Conservation (phyloP, 2,888 invertebrate genomes). For the Drosophila kambysellisi region DNA sequence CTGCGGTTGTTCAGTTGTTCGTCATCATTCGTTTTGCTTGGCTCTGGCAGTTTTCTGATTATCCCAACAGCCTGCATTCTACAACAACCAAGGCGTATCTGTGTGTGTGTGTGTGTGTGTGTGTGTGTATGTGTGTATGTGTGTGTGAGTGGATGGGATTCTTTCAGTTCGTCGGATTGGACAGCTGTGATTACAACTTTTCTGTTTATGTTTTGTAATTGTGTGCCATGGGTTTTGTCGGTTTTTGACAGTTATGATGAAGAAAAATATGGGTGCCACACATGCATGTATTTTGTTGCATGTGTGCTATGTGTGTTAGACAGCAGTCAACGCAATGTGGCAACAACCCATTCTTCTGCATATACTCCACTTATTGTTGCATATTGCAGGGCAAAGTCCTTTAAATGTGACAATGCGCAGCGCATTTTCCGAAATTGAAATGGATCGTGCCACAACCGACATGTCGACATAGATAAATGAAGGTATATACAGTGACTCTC, state of each 20-base stretch:
- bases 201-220: conserved; percentile 73
- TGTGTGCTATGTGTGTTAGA: conserved; percentile 20
- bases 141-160: conserved; percentile 1
- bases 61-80: conserved; percentile 34
- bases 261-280: conserved; percentile 65
- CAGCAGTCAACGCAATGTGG: conserved; percentile 40
- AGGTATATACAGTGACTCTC: neutral
- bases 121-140: neutral
- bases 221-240: conserved; percentile 73
- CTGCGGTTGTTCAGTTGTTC: conserved; percentile 44
- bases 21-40: conserved; percentile 59
- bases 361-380: conserved; percentile 29
- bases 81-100: neutral
- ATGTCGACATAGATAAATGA: conserved; percentile 7
- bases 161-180: conserved; percentile 60
- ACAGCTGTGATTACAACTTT: conserved; percentile 79
- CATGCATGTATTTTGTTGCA: conserved; percentile 1
- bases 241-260: conserved; percentile 78
- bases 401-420: conserved; percentile 53
- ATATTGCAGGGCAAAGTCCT: conserved; percentile 61
- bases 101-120: neutral
- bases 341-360: conserved; percentile 23
- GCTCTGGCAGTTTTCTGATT: conserved; percentile 74
- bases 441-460: conserved; percentile 43
- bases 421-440: conserved; percentile 63